Conservation (phyloP, 2,888 invertebrate species). For the Ephialtes manifestator region DNA sequence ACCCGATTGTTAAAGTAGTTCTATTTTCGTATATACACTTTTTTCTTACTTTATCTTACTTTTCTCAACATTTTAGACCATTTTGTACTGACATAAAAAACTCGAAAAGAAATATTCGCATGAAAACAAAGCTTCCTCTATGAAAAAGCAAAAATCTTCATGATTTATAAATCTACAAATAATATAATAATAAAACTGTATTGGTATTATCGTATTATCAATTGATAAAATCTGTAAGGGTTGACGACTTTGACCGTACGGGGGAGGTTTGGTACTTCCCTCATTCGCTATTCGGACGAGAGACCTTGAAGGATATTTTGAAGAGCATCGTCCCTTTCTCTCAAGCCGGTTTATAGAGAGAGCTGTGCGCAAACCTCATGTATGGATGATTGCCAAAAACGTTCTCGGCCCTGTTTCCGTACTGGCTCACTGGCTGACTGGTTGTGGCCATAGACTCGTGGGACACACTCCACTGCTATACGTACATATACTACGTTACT, state of each 20-base stretch:
- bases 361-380: not conserved
- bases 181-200: not conserved
- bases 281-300: slow-evolving; percentile 2
- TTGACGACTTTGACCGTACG: not conserved
- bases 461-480: slow-evolving; percentile 35
- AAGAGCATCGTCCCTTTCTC: slow-evolving; percentile 60
- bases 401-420: slow-evolving; percentile 53
- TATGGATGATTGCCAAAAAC: slow-evolving; percentile 67
- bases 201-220: not conserved
- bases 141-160: too few relatives aligned
- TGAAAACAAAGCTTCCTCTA: too few relatives aligned
- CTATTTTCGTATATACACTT: too few relatives aligned
- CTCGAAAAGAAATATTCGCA: too few relatives aligned
- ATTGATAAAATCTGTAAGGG: not conserved
- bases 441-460: slow-evolving; percentile 31
- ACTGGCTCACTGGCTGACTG: slow-evolving; percentile 55
- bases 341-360: not conserved
- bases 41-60: too few relatives aligned
- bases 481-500: slow-evolving; percentile 11
- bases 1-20: too few relatives aligned
- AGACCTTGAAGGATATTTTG: slow-evolving; percentile 64
- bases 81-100: too few relatives aligned
- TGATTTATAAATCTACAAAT: not conserved
- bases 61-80: too few relatives aligned
- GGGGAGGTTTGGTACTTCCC: not conserved